phyloP scores from a whole-genome alignment of 2,888 invertebrate species.

The Dynastes tityus region DNA sequence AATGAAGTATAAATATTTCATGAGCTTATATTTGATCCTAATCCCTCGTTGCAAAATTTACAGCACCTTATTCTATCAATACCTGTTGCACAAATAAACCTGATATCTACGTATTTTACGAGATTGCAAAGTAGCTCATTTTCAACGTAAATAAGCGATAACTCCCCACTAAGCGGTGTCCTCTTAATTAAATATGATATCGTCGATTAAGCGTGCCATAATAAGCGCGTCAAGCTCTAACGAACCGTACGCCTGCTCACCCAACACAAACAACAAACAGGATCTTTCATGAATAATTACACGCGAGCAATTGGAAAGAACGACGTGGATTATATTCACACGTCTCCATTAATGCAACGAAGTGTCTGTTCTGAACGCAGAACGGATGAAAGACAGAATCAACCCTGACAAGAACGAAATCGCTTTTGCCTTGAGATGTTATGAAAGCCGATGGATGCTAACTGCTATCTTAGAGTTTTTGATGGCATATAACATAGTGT shows the following conservation, averaged over 20 bases:
- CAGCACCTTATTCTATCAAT: no score
- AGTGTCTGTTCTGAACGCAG: background rate
- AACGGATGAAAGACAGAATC: background rate
- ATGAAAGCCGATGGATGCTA: no score
- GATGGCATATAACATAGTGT: no score
- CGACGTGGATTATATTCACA: background rate
- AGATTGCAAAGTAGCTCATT: no score
- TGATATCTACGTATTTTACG: no score
- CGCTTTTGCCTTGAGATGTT: background rate
- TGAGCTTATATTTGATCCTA: no score
- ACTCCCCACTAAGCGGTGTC: no score
- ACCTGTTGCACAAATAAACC: no score
- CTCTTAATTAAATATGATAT: background rate
- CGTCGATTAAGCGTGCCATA: background rate
- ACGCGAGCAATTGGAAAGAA: background rate
- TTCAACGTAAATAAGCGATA: no score
- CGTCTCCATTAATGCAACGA: background rate
- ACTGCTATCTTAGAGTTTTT: no score
- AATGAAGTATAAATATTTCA: no score
- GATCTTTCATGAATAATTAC: slow-evolving; percentile 6
- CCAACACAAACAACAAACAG: background rate
- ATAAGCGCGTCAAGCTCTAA: background rate
- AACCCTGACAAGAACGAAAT: background rate
- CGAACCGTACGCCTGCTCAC: background rate
- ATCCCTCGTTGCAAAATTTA: no score